A percentile compares a stretch with the other conserved stretches of the same genome.
Evolutionary conservation across 1,140 invertebrate species (phyloP).

Genomic region (Camponotus pennsylvanicus): DNA sequence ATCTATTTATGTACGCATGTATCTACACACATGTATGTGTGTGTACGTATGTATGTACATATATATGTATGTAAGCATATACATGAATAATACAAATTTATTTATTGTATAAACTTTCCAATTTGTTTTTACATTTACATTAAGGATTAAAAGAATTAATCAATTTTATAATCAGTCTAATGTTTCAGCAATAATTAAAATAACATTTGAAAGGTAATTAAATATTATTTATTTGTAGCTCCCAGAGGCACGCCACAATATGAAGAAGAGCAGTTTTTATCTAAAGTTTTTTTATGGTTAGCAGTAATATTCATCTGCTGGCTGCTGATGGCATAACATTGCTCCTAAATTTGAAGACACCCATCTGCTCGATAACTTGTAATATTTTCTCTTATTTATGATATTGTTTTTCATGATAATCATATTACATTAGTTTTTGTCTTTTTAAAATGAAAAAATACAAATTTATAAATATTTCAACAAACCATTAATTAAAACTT

Average conservation of each 20-base stretch:
- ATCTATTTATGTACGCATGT: too few species aligned
- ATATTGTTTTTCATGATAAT: constrained; percentile 57
- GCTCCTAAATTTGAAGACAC: constrained; percentile 61
- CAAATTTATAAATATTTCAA: not conserved
- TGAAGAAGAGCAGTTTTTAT: constrained; percentile 96
- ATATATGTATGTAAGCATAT: too few species aligned
- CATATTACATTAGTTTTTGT: constrained; percentile 68
- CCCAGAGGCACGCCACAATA: constrained; percentile 94
- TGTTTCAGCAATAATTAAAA: not conserved
- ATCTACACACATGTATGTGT: too few species aligned
- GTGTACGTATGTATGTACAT: too few species aligned
- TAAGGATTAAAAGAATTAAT: not conserved
- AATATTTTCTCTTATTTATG: constrained; percentile 57
- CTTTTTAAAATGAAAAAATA: not conserved
- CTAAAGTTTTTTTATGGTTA: constrained; percentile 97
- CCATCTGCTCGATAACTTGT: constrained; percentile 55
- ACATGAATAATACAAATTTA: too few species aligned
- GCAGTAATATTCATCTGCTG: constrained; percentile 96
- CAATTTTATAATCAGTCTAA: not conserved
- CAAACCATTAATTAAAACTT: not conserved
- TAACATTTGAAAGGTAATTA: not conserved
- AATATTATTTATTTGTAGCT: constrained; percentile 86
- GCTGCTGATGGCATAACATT: constrained; percentile 94
- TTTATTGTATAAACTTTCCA: too few species aligned
- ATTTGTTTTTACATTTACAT: too few species aligned